Percentiles rank a stretch among this genome's conserved stretches.
Conservation (phyloP, 2,113 vertebrate genomes). For the Myanophis thanlyinensis region DNA sequence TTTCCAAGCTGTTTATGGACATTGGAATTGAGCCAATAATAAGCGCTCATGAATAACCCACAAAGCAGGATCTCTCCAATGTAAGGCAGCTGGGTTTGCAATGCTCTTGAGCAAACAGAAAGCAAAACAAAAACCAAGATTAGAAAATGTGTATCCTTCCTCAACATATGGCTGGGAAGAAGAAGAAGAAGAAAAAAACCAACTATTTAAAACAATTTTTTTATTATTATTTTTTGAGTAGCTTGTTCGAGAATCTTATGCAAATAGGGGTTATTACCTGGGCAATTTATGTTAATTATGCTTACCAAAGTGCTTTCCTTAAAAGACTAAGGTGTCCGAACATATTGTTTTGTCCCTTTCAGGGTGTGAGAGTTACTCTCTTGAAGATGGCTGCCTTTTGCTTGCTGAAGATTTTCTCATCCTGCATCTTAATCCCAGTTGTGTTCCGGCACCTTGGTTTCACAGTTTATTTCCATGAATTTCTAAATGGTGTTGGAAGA, state of each 20-base stretch:
- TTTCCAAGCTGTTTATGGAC: constrained; percentile 34
- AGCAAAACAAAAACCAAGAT: constrained; percentile 14
- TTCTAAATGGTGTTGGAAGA: too few relatives aligned
- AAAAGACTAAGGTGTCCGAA: background rate
- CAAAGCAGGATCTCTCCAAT: constrained; percentile 1
- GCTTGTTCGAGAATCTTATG: background rate
- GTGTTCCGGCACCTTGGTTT: too few relatives aligned
- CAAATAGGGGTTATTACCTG: background rate
- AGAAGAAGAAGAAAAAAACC: too few relatives aligned
- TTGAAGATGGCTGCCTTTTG: background rate
- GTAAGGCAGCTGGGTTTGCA: background rate
- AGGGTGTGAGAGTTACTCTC: background rate
- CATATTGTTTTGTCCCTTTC: background rate
- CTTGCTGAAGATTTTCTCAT: constrained; percentile 3
- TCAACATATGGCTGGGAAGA: background rate
- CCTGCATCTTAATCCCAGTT: background rate
- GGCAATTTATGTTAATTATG: background rate
- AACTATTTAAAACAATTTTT: background rate
- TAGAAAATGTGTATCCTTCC: constrained; percentile 21
- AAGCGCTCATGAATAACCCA: constrained; percentile 15
- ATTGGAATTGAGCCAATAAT: constrained; percentile 40
- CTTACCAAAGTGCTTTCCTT: background rate
- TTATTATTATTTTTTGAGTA: background rate
- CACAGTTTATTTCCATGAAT: background rate
- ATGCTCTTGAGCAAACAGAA: constrained; percentile 11